Base-by-base conservation (phyloP, 2,797 vertebrate genomes). In the Gymnodraco acuticeps region DNA sequence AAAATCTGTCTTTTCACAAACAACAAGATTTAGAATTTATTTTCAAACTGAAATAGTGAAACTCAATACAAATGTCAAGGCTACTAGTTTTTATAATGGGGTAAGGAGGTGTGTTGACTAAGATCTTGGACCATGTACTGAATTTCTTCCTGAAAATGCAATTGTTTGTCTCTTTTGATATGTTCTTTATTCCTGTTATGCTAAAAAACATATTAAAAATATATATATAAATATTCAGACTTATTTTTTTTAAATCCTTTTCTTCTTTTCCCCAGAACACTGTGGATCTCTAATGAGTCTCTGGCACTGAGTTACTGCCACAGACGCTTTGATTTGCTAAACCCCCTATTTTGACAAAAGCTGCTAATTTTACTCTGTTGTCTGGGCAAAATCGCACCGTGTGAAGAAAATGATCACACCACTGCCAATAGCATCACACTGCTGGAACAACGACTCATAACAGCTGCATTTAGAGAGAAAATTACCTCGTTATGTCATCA, bases 301-400 rank as follows among this genome's bases (percentile, higher is more conserved):
- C 45, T 38, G 50, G 27, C 27, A 45, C 47, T 0, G 2, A 33
- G 53, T 70, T 64, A n/a, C 53, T 75, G 23, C 38, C 19, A 10
- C 50, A 43, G 20, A 77, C 23, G 72, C 70, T 73, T 74, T 80
- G 70, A 77, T 73, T 69, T 77, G 61, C 42, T 70, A 85, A 80
- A 66, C 50, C 8, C 42, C 55, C 53, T 38, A 17, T 63, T 81
- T 27, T 48, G 23, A 54, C 67, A 55, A 63, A 66, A 78, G 31
- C 27, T 54, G 43, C 31, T 76, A 4, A 27, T 67, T 73, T 77
- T 20, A 56, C 61, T 67, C 52, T 56, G 52, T 69, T 56, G 19
- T 64, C 27, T 74, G 41, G 17, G 52, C n/a, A 48, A 33, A 77
- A 55, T 51, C 15, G 54, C 50, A 19, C 3, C 12, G 2, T 46